phyloP scores from a whole-genome alignment of 1,140 invertebrate genomes.

The Microplitis demolitor region DNA sequence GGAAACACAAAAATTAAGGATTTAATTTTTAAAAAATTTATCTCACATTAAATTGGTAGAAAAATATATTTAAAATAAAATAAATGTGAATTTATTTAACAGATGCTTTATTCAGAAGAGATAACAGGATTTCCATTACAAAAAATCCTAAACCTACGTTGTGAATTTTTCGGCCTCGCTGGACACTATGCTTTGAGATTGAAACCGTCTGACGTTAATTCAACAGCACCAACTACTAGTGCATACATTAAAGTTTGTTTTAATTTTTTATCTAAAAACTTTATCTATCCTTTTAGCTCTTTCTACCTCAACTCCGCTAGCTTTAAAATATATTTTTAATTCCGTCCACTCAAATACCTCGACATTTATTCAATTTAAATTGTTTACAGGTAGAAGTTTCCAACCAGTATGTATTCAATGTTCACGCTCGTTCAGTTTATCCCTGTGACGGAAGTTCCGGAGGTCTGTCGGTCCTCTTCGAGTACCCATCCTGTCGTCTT shows the following conservation, averaged over 20 bases:
- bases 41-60: no score
- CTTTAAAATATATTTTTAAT: neutral
- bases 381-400: slow-evolving; percentile 76
- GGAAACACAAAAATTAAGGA: no score
- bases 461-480: slow-evolving; percentile 75
- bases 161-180: slow-evolving; percentile 78
- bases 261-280: no score
- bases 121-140: slow-evolving; percentile 71
- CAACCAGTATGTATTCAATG: slow-evolving; percentile 80
- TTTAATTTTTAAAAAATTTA: no score
- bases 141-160: slow-evolving; percentile 68
- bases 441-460: slow-evolving; percentile 73
- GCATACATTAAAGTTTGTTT: slow-evolving; percentile 69
- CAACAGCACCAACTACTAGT: slow-evolving; percentile 64
- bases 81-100: slow-evolving; percentile 20
- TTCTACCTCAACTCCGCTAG: neutral
- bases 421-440: slow-evolving; percentile 78
- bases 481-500: slow-evolving; percentile 80
- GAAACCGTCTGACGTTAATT: slow-evolving; percentile 63
- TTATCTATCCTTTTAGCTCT: neutral
- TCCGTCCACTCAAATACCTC: neutral
- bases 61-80: neutral
- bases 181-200: slow-evolving; percentile 76
- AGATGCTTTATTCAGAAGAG: slow-evolving; percentile 72
- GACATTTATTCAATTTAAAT: slow-evolving; percentile 2